Conservation (phyloP, 2,113 vertebrate genomes). For the Nerophis ophidion region DNA sequence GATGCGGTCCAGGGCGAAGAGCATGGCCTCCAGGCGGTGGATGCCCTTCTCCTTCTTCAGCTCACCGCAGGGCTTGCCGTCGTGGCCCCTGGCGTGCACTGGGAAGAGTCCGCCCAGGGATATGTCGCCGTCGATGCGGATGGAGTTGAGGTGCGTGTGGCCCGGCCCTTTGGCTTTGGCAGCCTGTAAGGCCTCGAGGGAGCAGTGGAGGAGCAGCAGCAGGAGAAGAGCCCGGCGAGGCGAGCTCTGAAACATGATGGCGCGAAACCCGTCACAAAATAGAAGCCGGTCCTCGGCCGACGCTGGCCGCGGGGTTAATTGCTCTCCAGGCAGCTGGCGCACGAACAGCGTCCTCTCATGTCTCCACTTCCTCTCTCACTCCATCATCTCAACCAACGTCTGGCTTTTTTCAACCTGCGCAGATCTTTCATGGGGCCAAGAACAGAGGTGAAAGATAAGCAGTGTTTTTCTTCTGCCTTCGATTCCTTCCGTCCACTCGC, state of each 20-base stretch:
- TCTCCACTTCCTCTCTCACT: slow-evolving; percentile 46
- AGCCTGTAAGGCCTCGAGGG: slow-evolving; percentile 66
- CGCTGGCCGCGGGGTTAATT: slow-evolving; percentile 55
- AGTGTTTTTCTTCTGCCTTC: slow-evolving; percentile 26
- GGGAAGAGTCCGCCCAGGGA: slow-evolving; percentile 94
- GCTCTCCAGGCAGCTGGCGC: slow-evolving; percentile 53
- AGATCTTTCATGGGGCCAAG: slow-evolving; percentile 53
- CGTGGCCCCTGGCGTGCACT: slow-evolving; percentile 85
- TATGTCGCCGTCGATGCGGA: slow-evolving; percentile 95
- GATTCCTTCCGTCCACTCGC: slow-evolving; percentile 21
- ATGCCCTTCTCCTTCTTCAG: slow-evolving; percentile 98
- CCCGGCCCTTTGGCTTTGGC: slow-evolving; percentile 85
- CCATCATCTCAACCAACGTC: slow-evolving; percentile 48
- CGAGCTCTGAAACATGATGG: slow-evolving; percentile 55
- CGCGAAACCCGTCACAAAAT: slow-evolving; percentile 28
- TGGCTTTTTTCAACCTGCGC: slow-evolving; percentile 46
- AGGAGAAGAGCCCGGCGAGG: slow-evolving; percentile 35
- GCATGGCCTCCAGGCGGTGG: slow-evolving; percentile 95
- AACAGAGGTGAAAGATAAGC: slow-evolving; percentile 62
- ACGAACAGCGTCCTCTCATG: slow-evolving; percentile 52
- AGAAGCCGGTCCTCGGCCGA: slow-evolving; percentile 47
- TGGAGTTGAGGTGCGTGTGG: slow-evolving; percentile 94
- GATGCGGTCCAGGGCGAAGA: slow-evolving; percentile 94
- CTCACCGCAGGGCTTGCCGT: slow-evolving; percentile 92
- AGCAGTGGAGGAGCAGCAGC: slow-evolving; percentile 62